Evolutionary conservation across 1,140 invertebrate species (phyloP).

Genomic region (Trichonephila inaurata): DNA sequence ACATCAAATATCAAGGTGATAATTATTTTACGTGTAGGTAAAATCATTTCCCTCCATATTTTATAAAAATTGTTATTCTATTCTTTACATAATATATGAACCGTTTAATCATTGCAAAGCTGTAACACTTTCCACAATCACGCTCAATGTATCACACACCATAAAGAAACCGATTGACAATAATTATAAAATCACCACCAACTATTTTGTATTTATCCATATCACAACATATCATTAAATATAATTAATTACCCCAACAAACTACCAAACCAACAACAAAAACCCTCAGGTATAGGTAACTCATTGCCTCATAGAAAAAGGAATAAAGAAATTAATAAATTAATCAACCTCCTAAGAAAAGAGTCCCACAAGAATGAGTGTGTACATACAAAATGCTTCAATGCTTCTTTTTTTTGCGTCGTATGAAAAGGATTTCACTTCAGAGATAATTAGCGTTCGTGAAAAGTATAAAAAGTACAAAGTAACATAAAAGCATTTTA

Average conservation of each 20-base stretch:
- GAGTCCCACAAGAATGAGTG: background rate
- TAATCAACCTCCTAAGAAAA: background rate
- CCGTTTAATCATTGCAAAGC: too few species aligned
- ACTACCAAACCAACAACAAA: background rate
- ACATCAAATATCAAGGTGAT: too few species aligned
- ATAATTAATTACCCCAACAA: background rate
- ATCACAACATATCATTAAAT: background rate
- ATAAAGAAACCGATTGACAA: too few species aligned
- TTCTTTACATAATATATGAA: too few species aligned
- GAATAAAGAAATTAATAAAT: background rate
- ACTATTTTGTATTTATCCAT: too few species aligned
- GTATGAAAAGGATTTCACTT: constrained; percentile 1
- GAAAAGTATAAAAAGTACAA: constrained; percentile 31
- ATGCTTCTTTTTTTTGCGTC: background rate
- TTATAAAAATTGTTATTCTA: too few species aligned
- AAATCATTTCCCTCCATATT: too few species aligned
- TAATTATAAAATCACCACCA: too few species aligned
- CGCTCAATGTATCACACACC: too few species aligned
- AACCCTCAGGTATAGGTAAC: background rate
- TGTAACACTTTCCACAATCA: too few species aligned
- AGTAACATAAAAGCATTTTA: constrained; percentile 17
- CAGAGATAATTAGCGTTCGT: background rate
- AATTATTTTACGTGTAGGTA: too few species aligned
- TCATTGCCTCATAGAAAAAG: background rate
- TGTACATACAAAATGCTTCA: constrained; percentile 6